Evolutionary conservation across 2,888 invertebrate species (phyloP).

Genomic region (Sinopyrophorus schimmeli): DNA sequence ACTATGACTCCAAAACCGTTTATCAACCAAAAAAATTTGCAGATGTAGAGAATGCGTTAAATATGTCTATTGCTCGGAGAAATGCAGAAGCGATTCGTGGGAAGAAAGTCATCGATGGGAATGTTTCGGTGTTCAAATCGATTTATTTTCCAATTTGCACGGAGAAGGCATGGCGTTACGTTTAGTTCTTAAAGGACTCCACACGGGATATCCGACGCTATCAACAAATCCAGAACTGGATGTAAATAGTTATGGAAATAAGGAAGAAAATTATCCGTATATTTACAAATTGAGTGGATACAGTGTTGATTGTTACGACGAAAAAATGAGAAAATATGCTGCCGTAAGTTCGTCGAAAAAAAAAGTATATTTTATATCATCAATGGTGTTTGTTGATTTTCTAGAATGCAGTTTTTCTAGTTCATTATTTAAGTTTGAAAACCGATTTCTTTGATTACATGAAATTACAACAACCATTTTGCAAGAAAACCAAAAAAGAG

Average conservation of each 20-base stretch:
- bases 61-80: conserved; percentile 68
- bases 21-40: too few species aligned
- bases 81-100: conserved; percentile 64
- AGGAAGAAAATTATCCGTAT: conserved; percentile 61
- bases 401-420: too few species aligned
- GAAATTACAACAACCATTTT: too few species aligned
- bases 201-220: conserved; percentile 51
- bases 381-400: too few species aligned
- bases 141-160: conserved; percentile 71
- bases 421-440: too few species aligned
- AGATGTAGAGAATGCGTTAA: conserved; percentile 71
- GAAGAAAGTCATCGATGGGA: conserved; percentile 69
- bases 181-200: conserved; percentile 62
- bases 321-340: too few species aligned
- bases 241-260: conserved; percentile 54
- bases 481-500: too few species aligned
- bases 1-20: too few species aligned
- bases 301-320: too few species aligned
- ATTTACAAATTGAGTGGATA: conserved; percentile 75
- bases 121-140: conserved; percentile 66
- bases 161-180: conserved; percentile 78
- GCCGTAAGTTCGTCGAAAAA: too few species aligned
- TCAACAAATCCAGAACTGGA: conserved; percentile 50
- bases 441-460: too few species aligned
- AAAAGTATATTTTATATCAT: too few species aligned